Percentiles rank a stretch among this genome's conserved stretches.
phyloP scores from a whole-genome alignment of 2,113 vertebrate species.

The Sarotherodon lohbergeri region DNA sequence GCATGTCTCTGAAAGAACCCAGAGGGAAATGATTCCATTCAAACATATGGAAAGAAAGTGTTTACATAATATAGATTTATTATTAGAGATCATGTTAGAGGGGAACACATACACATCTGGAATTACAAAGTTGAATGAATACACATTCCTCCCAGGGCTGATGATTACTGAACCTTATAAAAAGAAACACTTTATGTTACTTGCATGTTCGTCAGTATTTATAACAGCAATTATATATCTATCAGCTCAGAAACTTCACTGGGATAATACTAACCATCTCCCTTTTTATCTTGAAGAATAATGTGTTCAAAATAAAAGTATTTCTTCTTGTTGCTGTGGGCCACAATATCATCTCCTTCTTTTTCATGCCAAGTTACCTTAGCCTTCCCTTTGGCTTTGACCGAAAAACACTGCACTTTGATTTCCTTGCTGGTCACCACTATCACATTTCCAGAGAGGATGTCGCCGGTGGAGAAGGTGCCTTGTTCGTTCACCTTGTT shows the following conservation, averaged over 20 bases:
- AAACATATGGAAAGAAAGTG: neutral
- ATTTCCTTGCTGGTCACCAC: conserved; percentile 54
- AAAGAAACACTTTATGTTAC: neutral
- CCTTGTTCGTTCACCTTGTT: conserved; percentile 36
- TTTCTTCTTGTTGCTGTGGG: conserved; percentile 43
- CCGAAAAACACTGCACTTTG: conserved; percentile 57
- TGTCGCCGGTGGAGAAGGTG: conserved; percentile 53
- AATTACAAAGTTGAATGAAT: conserved; percentile 63
- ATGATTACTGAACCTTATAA: conserved; percentile 61
- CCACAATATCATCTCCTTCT: neutral
- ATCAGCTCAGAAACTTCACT: neutral
- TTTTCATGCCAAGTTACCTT: conserved; percentile 48
- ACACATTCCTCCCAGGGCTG: conserved; percentile 43
- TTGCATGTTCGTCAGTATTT: neutral
- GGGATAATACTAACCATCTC: conserved; percentile 54
- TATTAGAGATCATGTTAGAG: neutral
- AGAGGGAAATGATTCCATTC: neutral
- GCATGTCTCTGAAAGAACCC: conserved; percentile 58
- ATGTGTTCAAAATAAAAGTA: conserved; percentile 62
- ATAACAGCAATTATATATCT: neutral
- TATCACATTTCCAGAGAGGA: conserved; percentile 47
- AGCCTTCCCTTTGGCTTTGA: conserved; percentile 60
- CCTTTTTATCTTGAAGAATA: conserved; percentile 65
- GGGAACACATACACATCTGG: conserved; percentile 43
- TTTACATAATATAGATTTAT: neutral